phyloP scores from a whole-genome alignment of 2,888 invertebrate genomes.

The Scotopteryx bipunctaria region DNA sequence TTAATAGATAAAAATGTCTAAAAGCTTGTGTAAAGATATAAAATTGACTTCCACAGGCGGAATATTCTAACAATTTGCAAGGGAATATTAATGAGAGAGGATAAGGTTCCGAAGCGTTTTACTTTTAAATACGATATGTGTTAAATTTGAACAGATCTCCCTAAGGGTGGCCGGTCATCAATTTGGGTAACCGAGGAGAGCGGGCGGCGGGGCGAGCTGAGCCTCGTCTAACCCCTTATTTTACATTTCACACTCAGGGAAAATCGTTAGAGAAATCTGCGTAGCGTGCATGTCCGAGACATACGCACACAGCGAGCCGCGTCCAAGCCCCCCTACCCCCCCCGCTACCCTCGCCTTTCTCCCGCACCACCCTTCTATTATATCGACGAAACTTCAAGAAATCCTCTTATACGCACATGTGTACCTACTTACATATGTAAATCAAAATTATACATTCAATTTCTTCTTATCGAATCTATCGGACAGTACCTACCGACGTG shows the following conservation, averaged over 20 bases:
- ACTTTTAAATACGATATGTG: slow-evolving; percentile 80
- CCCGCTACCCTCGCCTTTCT: slow-evolving; percentile 52
- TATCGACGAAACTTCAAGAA: slow-evolving; percentile 82
- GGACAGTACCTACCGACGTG: slow-evolving; percentile 19
- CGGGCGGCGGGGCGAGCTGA: slow-evolving; percentile 57
- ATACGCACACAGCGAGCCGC: slow-evolving; percentile 67
- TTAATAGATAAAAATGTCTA: slow-evolving; percentile 13
- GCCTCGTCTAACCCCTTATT: slow-evolving; percentile 82
- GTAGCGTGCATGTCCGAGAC: slow-evolving; percentile 81
- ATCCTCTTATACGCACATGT: slow-evolving; percentile 72
- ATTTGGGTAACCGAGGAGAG: slow-evolving; percentile 67
- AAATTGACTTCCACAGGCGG: slow-evolving; percentile 42
- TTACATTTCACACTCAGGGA: slow-evolving; percentile 84
- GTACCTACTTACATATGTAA: slow-evolving; percentile 69
- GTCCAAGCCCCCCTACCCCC: slow-evolving; percentile 57
- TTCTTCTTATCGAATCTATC: slow-evolving; percentile 51
- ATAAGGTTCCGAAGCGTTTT: slow-evolving; percentile 71
- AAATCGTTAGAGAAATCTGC: slow-evolving; percentile 84
- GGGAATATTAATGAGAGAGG: slow-evolving; percentile 71
- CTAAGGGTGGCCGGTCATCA: slow-evolving; percentile 78
- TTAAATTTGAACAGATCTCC: slow-evolving; percentile 81
- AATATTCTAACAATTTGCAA: slow-evolving; percentile 61
- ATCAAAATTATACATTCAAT: slow-evolving; percentile 64
- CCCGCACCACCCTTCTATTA: slow-evolving; percentile 56
- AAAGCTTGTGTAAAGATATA: slow-evolving; percentile 36